Evolutionary conservation across 2,113 vertebrate genomes (phyloP), one percentile per base, ranked within the genome.

Genomic region (Tyto alba): DNA sequence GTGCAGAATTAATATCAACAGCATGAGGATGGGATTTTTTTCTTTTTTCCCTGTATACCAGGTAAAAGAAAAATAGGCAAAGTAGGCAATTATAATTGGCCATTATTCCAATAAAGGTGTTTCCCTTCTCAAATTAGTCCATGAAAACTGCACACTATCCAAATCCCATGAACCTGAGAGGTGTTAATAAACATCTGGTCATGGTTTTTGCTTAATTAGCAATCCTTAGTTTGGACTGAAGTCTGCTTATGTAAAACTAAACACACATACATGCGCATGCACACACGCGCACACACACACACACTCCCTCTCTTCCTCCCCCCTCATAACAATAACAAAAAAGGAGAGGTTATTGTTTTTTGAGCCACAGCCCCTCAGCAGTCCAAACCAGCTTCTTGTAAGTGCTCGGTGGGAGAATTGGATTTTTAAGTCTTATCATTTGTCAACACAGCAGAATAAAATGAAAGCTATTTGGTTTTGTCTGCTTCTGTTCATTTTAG

Each of bases 171-270:
- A 98, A 98, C 98, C 98, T 97, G 96, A 97, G 97, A 98, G 96
- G 96, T 98, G 98, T 97, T 98, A 97, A 98, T 97, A 98, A 98
- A 98, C 98, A 98, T 98, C 98, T 98, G 98, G 98, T 98, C 97
- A 22, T 93, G 97, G 91, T 95, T 98, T 98, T 96, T 98, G 98
- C 98, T 98, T 98, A 97, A 98, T 98, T 98, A 98, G 97, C 98
- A 98, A 97, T 97, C 96, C 93, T 96, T 94, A 68, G 89, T 97
- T 97, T 97, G 97, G 97, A 94, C 96, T 57, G 95, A 95, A 97
- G 97, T 97, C 96, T 97, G 96, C 97, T 97, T 97, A 97, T 97
- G 96, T 97, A 94, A 97, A 98, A 96, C 97, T 98, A 95, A 93
- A 95, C 78, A 97, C 91, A 84, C 18, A 13, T 48, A 83, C 40